These are phyloP conservation scores for Acanthurus tractus DNA, from an alignment of 2,797 vertebrate species.

Conservation along the genomic window DNA sequence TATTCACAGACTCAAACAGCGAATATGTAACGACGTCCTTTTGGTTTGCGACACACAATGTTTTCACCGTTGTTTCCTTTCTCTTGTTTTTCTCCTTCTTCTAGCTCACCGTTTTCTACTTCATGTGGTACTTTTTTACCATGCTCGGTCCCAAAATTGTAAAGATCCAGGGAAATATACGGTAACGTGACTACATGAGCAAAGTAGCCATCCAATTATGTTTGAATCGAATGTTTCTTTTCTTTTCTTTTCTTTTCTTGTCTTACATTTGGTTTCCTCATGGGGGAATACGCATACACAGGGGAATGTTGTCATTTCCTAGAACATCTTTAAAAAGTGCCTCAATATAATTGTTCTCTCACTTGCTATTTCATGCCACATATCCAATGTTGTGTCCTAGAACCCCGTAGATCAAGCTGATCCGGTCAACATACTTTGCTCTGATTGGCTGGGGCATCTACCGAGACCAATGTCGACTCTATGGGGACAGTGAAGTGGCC, in stretches of 20 bases:
- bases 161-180: slow-evolving; percentile 44
- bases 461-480: slow-evolving; percentile 49
- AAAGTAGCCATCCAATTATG: slow-evolving; percentile 65
- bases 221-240: slow-evolving; percentile 70
- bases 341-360: slow-evolving; percentile 85
- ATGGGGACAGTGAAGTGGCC: slow-evolving; percentile 73
- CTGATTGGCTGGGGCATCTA: slow-evolving; percentile 44
- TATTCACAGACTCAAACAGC: slow-evolving; percentile 61
- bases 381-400: slow-evolving; percentile 53
- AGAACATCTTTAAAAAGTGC: slow-evolving; percentile 89
- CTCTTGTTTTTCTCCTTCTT: slow-evolving; percentile 36
- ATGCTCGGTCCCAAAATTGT: slow-evolving; percentile 73
- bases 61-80: slow-evolving; percentile 52
- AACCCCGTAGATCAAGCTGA: slow-evolving; percentile 48
- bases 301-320: slow-evolving; percentile 81
- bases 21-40: slow-evolving; percentile 58
- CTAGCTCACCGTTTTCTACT: slow-evolving; percentile 53
- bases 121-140: slow-evolving; percentile 52
- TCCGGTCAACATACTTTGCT: slow-evolving; percentile 43
- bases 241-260: background rate
- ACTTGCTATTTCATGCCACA: slow-evolving; percentile 73
- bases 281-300: slow-evolving; percentile 56
- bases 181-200: slow-evolving; percentile 51
- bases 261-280: slow-evolving; percentile 66
- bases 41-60: slow-evolving; percentile 44